These are phyloP conservation scores for Numida meleagris DNA, from an alignment of 2,113 vertebrate genomes.

Conservation along the genomic window DNA sequence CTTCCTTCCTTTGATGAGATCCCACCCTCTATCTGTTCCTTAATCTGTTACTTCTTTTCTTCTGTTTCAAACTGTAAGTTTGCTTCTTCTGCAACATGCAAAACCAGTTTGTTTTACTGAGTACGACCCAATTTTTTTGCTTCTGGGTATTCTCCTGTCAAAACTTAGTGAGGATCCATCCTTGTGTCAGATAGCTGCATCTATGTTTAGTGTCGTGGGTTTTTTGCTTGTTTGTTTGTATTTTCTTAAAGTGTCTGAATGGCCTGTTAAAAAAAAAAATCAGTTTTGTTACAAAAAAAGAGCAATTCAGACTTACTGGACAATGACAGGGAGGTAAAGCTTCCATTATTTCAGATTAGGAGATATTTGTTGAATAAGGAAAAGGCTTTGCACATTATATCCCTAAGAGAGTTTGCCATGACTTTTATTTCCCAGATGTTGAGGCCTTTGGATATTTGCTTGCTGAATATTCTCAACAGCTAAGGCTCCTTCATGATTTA, in stretches of 20 bases:
- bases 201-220: not conserved
- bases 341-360: not conserved
- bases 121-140: not conserved
- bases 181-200: accelerated
- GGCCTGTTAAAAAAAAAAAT: not conserved
- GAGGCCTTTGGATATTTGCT: not conserved
- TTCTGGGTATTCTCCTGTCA: not conserved
- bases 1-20: not conserved
- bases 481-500: not conserved
- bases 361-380: not conserved
- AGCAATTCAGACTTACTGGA: not conserved
- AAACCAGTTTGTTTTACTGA: not conserved
- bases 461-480: not conserved
- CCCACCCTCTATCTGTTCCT: too few species aligned
- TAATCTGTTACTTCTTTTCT: not conserved
- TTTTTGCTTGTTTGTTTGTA: not conserved
- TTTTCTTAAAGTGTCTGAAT: not conserved
- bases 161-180: not conserved
- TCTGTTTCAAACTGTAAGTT: not conserved
- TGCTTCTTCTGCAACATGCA: not conserved
- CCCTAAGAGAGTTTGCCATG: not conserved
- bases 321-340: not conserved
- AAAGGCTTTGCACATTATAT: not conserved
- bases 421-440: not conserved
- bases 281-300: not conserved